These are phyloP conservation scores for Pycnonotus jocosus DNA, from an alignment of 2,113 vertebrate species.

Conservation along the genomic window DNA sequence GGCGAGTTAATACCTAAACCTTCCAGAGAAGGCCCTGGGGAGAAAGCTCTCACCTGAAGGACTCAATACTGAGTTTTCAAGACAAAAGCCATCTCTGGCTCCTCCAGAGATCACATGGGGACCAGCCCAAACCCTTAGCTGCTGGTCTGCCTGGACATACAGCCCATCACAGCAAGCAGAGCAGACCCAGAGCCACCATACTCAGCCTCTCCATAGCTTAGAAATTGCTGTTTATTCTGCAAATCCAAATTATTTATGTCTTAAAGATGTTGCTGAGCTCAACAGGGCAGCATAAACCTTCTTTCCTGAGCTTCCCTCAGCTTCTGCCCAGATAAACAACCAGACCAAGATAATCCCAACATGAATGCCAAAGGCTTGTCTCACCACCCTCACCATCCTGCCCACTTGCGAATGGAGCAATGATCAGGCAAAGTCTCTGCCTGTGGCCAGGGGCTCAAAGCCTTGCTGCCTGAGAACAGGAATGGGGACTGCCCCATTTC, in stretches of 20 bases:
- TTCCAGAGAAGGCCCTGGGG: neutral
- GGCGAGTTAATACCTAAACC: neutral
- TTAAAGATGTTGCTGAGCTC: neutral
- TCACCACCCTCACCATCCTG: neutral
- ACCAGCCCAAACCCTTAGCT: neutral
- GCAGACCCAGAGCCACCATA: neutral
- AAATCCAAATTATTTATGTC: neutral
- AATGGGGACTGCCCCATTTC: neutral
- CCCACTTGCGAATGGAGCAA: neutral
- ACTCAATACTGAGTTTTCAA: neutral
- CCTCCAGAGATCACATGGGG: neutral
- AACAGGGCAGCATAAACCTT: neutral
- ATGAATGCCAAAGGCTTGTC: neutral
- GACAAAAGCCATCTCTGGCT: neutral
- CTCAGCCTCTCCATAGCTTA: neutral
- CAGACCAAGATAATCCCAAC: neutral
- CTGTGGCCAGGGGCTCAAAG: neutral
- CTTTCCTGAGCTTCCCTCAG: accelerated
- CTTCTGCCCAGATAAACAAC: neutral
- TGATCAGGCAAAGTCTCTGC: neutral
- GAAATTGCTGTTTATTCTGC: neutral
- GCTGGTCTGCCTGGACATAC: neutral
- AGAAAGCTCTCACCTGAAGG: neutral
- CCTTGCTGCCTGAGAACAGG: neutral
- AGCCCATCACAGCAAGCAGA: neutral